Percentiles rank a stretch among this genome's conserved stretches.
Conservation (phyloP, 2,888 invertebrate species). For the Sialis lutaria region DNA sequence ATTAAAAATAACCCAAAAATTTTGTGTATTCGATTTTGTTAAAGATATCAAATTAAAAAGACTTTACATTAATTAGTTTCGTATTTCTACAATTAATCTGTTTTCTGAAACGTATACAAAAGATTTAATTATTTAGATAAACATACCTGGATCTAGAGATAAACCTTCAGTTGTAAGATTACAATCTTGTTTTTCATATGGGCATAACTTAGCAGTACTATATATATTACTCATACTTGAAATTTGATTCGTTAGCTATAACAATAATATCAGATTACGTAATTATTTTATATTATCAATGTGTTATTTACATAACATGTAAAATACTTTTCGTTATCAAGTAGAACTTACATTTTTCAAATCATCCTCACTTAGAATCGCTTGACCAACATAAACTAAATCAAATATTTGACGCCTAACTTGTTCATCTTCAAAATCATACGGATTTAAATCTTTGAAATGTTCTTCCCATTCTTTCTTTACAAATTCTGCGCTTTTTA, state of each 20-base stretch:
- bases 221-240: conserved; percentile 21
- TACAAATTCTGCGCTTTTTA: conserved; percentile 19
- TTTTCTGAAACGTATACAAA: neutral
- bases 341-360: conserved; percentile 19
- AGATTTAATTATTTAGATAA: neutral
- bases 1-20: no score
- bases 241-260: conserved; percentile 14
- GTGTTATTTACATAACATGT: neutral
- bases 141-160: conserved; percentile 22
- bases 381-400: conserved; percentile 28
- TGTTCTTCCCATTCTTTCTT: conserved; percentile 24
- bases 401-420: conserved; percentile 26
- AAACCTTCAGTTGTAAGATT: conserved; percentile 17
- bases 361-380: conserved; percentile 23
- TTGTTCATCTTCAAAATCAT: conserved; percentile 22
- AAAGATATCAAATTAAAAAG: no score
- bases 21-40: no score
- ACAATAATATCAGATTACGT: neutral
- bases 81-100: no score
- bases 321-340: no score
- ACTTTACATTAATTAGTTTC: no score
- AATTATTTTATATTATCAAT: neutral
- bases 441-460: conserved; percentile 18
- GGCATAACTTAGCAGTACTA: conserved; percentile 27
- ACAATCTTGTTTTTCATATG: conserved; percentile 21